Percentiles rank a stretch among this genome's conserved stretches.
These are phyloP conservation scores for Exephanes ischioxanthus DNA, from an alignment of 2,888 invertebrate genomes.

Conservation along the genomic window DNA sequence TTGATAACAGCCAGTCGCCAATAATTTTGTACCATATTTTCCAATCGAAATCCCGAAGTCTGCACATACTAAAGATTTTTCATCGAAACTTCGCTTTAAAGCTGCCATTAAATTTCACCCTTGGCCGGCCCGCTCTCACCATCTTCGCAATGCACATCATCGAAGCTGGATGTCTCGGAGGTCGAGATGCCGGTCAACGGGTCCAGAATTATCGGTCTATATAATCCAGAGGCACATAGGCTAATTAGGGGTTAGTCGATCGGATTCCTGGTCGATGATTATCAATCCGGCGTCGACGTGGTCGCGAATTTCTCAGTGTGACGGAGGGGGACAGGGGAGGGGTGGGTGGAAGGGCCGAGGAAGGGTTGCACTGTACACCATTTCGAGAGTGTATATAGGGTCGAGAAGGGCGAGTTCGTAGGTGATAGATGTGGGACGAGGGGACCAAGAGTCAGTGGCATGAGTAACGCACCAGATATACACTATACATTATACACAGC, in stretches of 20 bases:
- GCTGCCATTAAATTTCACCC: background rate
- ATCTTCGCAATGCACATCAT: background rate
- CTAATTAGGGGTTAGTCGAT: constrained; percentile 70
- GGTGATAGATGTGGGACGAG: constrained; percentile 2
- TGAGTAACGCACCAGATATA: constrained; percentile 11
- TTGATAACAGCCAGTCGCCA: too few species aligned
- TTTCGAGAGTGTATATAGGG: background rate
- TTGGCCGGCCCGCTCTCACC: background rate
- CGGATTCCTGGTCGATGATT: constrained; percentile 67
- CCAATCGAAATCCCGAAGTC: too few species aligned
- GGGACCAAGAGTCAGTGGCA: constrained; percentile 19
- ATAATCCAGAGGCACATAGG: constrained; percentile 49
- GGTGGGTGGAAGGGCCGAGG: constrained; percentile 13
- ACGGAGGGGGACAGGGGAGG: constrained; percentile 27
- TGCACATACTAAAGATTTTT: too few species aligned
- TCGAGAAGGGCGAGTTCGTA: background rate
- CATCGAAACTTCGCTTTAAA: too few species aligned
- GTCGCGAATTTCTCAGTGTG: constrained; percentile 61
- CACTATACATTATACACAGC: constrained; percentile 21
- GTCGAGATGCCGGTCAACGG: constrained; percentile 59
- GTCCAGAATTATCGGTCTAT: constrained; percentile 56
- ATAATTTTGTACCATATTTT: too few species aligned
- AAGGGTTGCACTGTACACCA: background rate
- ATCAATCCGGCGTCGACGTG: constrained; percentile 67
- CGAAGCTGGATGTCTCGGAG: constrained; percentile 43